A percentile compares a stretch with the other conserved stretches of the same genome.
Evolutionary conservation across 2,113 vertebrate species (phyloP).

Genomic region (Camelus bactrianus): DNA sequence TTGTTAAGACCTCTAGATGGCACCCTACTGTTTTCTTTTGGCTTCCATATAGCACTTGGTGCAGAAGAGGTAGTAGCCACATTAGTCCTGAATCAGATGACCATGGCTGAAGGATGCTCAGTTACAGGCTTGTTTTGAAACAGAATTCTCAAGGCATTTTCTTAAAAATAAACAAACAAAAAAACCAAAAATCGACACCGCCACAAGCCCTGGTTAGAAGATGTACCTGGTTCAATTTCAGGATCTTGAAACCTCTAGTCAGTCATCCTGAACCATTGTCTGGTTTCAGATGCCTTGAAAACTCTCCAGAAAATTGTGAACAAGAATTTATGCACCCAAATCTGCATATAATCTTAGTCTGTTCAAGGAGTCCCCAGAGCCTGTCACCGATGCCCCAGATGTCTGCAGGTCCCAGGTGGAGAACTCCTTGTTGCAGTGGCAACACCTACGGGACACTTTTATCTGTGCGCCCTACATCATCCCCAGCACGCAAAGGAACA

Average conservation of each 20-base stretch:
- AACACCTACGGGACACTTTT: not conserved
- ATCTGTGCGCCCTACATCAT: not conserved
- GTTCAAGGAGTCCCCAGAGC: not conserved
- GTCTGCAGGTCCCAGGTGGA: not conserved
- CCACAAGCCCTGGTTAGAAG: not conserved
- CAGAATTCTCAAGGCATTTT: slow-evolving; percentile 28
- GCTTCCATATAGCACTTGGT: not conserved
- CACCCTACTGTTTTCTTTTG: slow-evolving; percentile 57
- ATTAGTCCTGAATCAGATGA: not conserved
- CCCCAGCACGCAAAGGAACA: not conserved
- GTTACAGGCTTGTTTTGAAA: slow-evolving; percentile 25
- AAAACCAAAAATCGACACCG: not conserved
- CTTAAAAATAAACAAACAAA: slow-evolving; percentile 23
- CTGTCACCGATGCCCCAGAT: not conserved
- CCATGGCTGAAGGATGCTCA: not conserved
- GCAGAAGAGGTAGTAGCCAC: not conserved
- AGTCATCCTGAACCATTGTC: not conserved
- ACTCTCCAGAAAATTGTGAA: not conserved
- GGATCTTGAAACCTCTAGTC: not conserved
- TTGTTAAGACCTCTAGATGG: slow-evolving; percentile 40
- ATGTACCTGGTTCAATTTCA: not conserved
- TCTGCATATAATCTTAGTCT: not conserved
- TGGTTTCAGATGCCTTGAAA: slow-evolving; percentile 46
- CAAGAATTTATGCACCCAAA: slow-evolving; percentile 43
- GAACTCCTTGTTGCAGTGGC: not conserved